Evolutionary conservation across 1,140 invertebrate genomes (phyloP), one percentile per base, ranked within the genome.

Genomic region (Leptinotarsa lineolata): DNA sequence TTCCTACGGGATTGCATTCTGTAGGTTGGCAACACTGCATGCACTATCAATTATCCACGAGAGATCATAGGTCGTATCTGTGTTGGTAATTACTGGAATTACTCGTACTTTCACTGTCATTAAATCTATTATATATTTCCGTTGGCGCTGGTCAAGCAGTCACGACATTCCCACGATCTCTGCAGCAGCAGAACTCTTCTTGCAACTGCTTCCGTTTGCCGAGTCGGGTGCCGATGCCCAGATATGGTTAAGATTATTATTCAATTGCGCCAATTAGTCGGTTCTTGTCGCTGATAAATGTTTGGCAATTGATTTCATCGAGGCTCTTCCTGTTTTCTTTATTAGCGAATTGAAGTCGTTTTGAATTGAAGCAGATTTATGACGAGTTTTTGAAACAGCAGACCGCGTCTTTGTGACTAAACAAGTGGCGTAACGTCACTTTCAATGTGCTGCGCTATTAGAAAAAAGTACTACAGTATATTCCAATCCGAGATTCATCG

Each of bases 71-170:
- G 68, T 70, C 68, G 59, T 59, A 59, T 70, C 54, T 70, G 30
- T 45, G 45, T 71, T 24, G 63, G 65, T 72, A 72, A 72, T 72
- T 66, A 39, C 39, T 18, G 30, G 45, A 66, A 72, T 72, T 72
- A 67, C 30, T 44, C 45, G 61, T 30, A 74, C 75, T 77, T 77
- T 77, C 75, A 74, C 75, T 73, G 66, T 77, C 72, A 77, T 77
- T 77, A 77, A 72, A 72, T 72, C 72, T 60, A 72, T 77, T 72
- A 70, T 46, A 60, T 22, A 67, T 69, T 77, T 77, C 75, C 75
- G 63, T 24, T 74, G 70, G 72, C 69, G 72, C 72, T 70, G 70
- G 75, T 74, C 72, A 73, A 76, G 75, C 69, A 73, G 74, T 76
- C 68, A 75, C 71, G 74, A 45, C 70, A 66, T 76, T 76, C 75